Evolutionary conservation across 2,113 vertebrate genomes (phyloP).

Genomic region (Alouatta palliata): DNA sequence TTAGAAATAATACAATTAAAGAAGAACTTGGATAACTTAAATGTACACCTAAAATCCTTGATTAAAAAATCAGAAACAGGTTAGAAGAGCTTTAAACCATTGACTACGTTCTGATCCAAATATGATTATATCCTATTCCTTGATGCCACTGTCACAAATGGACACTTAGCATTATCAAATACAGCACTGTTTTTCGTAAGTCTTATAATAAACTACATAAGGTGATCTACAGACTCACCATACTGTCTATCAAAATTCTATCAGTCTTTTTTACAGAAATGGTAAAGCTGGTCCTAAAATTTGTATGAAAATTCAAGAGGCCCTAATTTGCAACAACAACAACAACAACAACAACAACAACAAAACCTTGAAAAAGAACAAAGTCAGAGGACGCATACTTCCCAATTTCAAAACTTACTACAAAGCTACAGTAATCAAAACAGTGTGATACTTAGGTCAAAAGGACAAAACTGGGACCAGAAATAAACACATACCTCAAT

Average conservation of each 20-base stretch:
- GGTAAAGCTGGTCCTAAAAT: not conserved
- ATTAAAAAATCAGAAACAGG: not conserved
- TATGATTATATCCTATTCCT: not conserved
- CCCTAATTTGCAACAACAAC: conserved; percentile 4
- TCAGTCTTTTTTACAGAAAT: not conserved
- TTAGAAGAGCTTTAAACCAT: not conserved
- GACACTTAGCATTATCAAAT: not conserved
- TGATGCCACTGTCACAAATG: not conserved
- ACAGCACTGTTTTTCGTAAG: not conserved
- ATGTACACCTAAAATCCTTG: not conserved
- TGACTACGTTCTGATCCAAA: not conserved
- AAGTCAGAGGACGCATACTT: not conserved
- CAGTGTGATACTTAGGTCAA: not conserved
- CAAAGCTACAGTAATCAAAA: not conserved
- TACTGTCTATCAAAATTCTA: conserved; percentile 2
- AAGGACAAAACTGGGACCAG: not conserved
- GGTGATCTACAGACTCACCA: not conserved
- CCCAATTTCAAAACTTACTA: not conserved
- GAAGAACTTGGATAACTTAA: not conserved
- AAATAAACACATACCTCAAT: not conserved
- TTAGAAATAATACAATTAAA: not conserved
- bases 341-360: not conserved
- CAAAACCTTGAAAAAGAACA: conserved; percentile 19
- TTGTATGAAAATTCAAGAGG: not conserved
- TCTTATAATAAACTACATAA: not conserved